Conservation (phyloP, 2,888 invertebrate genomes). For the Ptychoptera albimana region DNA sequence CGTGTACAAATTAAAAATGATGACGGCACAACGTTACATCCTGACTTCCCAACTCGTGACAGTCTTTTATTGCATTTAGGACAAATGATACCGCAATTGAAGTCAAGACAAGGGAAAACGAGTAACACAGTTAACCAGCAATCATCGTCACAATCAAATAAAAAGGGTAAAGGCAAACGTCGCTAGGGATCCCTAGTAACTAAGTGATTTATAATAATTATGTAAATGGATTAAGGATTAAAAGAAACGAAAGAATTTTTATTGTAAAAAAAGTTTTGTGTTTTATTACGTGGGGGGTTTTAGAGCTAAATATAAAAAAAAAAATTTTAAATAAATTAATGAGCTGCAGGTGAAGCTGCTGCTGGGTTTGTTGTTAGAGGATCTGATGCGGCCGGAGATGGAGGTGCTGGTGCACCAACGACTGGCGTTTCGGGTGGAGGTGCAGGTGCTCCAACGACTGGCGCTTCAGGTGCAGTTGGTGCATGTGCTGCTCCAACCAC, state of each 20-base stretch:
- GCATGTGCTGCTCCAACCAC: too few relatives aligned
- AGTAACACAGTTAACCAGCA: conserved; percentile 6
- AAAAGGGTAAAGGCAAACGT: conserved; percentile 29
- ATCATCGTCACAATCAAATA: conserved; percentile 13
- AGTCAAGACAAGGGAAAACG: conserved; percentile 45
- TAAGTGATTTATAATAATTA: background rate
- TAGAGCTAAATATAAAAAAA: background rate
- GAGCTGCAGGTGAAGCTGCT: background rate
- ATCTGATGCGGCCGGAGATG: too few relatives aligned
- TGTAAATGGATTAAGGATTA: background rate
- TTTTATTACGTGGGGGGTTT: too few relatives aligned
- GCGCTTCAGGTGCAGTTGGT: too few relatives aligned
- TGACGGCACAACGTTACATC: conserved; percentile 59
- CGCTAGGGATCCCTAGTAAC: conserved; percentile 15
- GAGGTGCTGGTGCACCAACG: too few relatives aligned
- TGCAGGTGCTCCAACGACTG: background rate
- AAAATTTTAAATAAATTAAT: background rate
- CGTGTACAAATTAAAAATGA: conserved; percentile 85
- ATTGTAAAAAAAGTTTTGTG: background rate
- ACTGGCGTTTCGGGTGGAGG: too few relatives aligned
- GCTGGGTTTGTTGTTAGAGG: background rate
- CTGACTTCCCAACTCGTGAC: conserved; percentile 57
- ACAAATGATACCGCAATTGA: conserved; percentile 79
- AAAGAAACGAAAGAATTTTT: background rate
- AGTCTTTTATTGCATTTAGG: conserved; percentile 63